A percentile compares a stretch with the other conserved stretches of the same genome.
Conservation (phyloP, 2,888 invertebrate species). For the Aquatica leii region DNA sequence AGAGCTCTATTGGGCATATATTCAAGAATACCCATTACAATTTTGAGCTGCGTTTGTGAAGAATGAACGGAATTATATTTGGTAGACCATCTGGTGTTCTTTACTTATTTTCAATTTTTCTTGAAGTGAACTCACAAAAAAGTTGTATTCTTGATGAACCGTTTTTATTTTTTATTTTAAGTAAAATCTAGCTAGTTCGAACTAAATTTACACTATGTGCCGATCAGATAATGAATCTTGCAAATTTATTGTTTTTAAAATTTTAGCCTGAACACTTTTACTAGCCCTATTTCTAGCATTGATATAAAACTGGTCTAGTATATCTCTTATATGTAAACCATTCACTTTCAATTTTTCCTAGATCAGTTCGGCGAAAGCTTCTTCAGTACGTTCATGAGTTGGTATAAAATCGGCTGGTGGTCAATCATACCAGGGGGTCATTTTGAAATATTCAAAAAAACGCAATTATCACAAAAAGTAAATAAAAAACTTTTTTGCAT, state of each 20-base stretch:
- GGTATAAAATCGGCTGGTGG: not conserved
- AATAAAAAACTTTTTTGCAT: too few relatives aligned
- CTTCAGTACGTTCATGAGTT: not conserved
- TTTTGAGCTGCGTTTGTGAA: not conserved
- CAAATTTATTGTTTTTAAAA: not conserved
- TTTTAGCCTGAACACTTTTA: not conserved
- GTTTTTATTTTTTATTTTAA: too few relatives aligned
- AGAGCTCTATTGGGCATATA: not conserved
- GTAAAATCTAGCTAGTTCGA: too few relatives aligned
- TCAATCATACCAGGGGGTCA: too few relatives aligned
- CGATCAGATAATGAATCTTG: not conserved
- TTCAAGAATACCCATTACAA: not conserved
- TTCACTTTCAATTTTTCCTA: not conserved
- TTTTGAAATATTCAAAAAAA: too few relatives aligned
- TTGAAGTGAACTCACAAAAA: not conserved
- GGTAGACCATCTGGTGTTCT: not conserved
- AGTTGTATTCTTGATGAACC: too few relatives aligned
- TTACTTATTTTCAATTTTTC: not conserved
- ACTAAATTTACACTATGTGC: not conserved
- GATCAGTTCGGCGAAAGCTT: not conserved
- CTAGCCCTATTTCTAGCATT: not conserved
- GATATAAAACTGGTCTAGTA: not conserved
- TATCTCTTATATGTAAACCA: not conserved
- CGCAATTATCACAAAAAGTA: too few relatives aligned
- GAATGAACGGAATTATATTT: not conserved